phyloP scores from a whole-genome alignment of 2,888 invertebrate genomes.

The Hemistola chrysoprasaria region DNA sequence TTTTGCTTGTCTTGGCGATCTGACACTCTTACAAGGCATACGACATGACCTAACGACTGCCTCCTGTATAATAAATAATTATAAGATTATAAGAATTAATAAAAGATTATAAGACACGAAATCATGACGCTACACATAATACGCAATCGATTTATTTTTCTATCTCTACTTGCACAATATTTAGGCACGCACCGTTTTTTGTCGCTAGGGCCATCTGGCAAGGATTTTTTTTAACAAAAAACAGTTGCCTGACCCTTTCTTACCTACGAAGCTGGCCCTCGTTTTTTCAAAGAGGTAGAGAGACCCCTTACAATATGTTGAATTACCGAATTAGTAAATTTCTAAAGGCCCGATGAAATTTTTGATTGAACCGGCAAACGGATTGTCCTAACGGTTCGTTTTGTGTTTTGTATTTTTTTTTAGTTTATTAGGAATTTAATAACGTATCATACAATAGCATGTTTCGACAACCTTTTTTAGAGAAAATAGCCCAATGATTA shows the following conservation, averaged over 20 bases:
- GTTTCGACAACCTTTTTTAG: no score
- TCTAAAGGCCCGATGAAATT: slow-evolving; percentile 77
- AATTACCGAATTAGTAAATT: slow-evolving; percentile 80
- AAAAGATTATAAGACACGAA: no score
- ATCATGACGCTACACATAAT: no score
- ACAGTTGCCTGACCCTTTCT: slow-evolving; percentile 79
- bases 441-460: slow-evolving; percentile 31
- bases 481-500: slow-evolving; percentile 35
- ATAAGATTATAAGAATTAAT: no score
- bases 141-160: slow-evolving; percentile 34
- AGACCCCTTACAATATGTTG: slow-evolving; percentile 76
- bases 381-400: slow-evolving; percentile 74
- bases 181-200: slow-evolving; percentile 78
- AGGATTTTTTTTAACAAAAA: slow-evolving; percentile 72
- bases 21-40: no score
- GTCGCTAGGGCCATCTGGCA: slow-evolving; percentile 76
- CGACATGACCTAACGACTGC: no score
- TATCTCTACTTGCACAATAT: slow-evolving; percentile 59
- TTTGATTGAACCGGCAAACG: slow-evolving; percentile 76
- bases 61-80: no score
- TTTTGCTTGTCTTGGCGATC: no score
- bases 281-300: slow-evolving; percentile 60
- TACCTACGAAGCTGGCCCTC: slow-evolving; percentile 70
- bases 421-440: slow-evolving; percentile 50
- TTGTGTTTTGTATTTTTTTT: slow-evolving; percentile 51